Evolutionary conservation across 2,113 vertebrate species (phyloP), one percentile per base, ranked within the genome.

Genomic region (Rhipidura dahli): DNA sequence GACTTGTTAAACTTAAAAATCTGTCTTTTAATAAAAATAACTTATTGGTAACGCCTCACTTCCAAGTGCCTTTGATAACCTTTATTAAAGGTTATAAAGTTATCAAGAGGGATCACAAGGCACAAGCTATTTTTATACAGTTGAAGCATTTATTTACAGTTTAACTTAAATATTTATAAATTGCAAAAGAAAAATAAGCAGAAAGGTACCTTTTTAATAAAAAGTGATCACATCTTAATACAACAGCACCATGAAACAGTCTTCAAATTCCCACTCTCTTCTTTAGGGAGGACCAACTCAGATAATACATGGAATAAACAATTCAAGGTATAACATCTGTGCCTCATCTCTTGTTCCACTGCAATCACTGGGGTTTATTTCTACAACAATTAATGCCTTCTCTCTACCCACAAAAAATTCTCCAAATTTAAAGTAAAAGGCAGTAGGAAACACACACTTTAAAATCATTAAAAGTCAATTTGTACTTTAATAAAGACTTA

Each of bases 121-220:
- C 66, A 89, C 40, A 94, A 95, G 73, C 87, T 89, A 91, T 95
- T 88, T 97, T 87, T 96, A 92, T 89, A 87, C 47, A 92, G 76
- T 61, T 13, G 6, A 89, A 73, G 81, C 79, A 54, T 76, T 53
- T 89, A 96, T 96, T 95, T 93, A 90, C 64, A 79, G 57, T 73
- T 95, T 81, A 78, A 85, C 94, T 97, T 97, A 93, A 97, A 97
- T 96, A 98, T 93, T 96, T 97, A 97, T 95, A 95, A 88, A 97
- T 76, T 87, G 26, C 20, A 79, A 83, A 93, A 94, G 76, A 90
- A 87, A 97, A 95, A 53, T 21, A 3, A 91, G 42, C 69, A 94
- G 87, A 95, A 95, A 83, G 12, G n/a, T 24, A 82, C 18, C 15
- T 72, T 78, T 96, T 81, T 60, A 89, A 82, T 76, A 95, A 96